A percentile compares a stretch with the other conserved stretches of the same genome.
Evolutionary conservation across 2,888 invertebrate genomes (phyloP).

Genomic region (Eupithecia tripunctaria): DNA sequence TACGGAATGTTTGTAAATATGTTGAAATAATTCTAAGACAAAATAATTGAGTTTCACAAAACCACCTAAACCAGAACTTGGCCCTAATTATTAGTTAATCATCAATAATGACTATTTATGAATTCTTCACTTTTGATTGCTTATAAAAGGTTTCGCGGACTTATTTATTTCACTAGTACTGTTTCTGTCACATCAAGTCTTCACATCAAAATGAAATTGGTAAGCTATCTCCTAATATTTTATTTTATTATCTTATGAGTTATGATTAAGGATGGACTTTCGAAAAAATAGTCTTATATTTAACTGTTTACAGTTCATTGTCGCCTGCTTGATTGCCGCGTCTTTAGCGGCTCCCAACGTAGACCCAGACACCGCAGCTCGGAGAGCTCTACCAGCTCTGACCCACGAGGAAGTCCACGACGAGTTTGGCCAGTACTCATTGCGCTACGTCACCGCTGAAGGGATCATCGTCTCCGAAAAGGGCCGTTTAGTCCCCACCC

Average conservation of each 20-base stretch:
- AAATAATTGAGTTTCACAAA: neutral
- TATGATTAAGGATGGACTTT: neutral
- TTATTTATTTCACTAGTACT: conserved; percentile 24
- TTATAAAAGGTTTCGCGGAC: conserved; percentile 26
- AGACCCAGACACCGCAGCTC: conserved; percentile 41
- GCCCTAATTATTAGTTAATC: neutral
- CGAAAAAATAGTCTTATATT: neutral
- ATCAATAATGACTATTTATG: neutral
- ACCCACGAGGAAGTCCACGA: conserved; percentile 61
- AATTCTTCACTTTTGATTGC: neutral
- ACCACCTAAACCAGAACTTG: neutral
- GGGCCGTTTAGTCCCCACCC: conserved; percentile 60
- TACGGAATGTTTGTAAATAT: conserved; percentile 3
- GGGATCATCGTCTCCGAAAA: conserved; percentile 62
- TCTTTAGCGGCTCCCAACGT: conserved; percentile 50
- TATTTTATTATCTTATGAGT: conserved; percentile 20
- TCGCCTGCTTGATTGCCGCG: conserved; percentile 35
- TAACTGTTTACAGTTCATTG: conserved; percentile 50
- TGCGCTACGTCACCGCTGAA: conserved; percentile 67
- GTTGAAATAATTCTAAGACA: conserved; percentile 6
- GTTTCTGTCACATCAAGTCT: conserved; percentile 11
- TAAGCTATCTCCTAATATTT: conserved; percentile 38
- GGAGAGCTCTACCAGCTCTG: conserved; percentile 54
- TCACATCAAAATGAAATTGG: conserved; percentile 55
- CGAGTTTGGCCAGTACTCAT: conserved; percentile 61